Conservation (phyloP, 1,140 invertebrate species). For the Platorchestia sp. region DNA sequence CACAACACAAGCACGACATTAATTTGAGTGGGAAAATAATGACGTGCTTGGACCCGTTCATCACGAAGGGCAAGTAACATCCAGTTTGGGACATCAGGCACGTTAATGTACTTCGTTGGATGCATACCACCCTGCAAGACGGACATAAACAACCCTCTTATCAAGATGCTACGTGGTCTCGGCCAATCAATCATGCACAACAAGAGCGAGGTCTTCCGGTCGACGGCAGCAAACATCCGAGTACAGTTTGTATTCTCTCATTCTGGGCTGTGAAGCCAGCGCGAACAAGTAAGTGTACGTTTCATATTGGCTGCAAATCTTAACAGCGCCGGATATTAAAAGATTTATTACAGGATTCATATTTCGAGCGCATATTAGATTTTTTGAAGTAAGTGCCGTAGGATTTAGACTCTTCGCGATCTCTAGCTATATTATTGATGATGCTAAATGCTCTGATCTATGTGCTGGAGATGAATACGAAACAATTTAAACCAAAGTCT, state of each 20-base stretch:
- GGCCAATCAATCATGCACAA: neutral
- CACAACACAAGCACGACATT: neutral
- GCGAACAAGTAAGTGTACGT: neutral
- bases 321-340: neutral
- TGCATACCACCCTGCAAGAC: constrained; percentile 43
- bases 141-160: neutral
- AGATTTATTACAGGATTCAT: neutral
- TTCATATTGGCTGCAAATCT: neutral
- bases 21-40: neutral
- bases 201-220: neutral
- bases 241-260: neutral
- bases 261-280: neutral
- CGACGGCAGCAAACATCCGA: neutral
- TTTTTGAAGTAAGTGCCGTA: neutral
- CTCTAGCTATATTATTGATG: too few species aligned
- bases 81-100: neutral
- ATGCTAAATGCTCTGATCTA: neutral
- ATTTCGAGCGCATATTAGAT: neutral
- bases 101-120: neutral
- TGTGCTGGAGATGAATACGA: neutral
- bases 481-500: neutral
- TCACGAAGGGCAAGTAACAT: neutral
- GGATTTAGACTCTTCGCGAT: neutral
- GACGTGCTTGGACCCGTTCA: neutral
- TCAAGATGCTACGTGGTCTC: neutral